Evolutionary conservation across 2,113 vertebrate species (phyloP).

Genomic region (Lamprologus ornatipinnis): DNA sequence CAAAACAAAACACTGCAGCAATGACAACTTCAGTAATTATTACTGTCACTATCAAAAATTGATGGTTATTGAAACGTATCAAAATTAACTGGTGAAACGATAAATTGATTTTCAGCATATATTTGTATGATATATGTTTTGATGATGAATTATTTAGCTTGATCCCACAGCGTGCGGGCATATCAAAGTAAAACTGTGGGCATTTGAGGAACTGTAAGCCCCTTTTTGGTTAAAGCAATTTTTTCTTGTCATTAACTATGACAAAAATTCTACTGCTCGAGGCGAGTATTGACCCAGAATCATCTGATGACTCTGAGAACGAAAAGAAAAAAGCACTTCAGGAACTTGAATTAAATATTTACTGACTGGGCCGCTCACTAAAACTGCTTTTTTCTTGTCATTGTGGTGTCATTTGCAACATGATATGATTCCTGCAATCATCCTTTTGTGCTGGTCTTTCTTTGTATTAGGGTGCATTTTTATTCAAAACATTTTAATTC

Average conservation of each 20-base stretch:
- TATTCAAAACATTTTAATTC: background rate
- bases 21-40: background rate
- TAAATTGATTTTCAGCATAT: background rate
- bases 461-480: background rate
- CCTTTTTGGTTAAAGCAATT: background rate
- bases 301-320: slow-evolving; percentile 5
- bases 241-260: slow-evolving; percentile 27
- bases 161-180: background rate
- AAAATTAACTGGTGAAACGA: background rate
- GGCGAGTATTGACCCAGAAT: slow-evolving; percentile 42
- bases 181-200: slow-evolving; percentile 29
- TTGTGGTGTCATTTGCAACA: background rate
- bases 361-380: background rate
- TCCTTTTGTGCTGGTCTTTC: background rate
- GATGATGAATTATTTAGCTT: slow-evolving; percentile 8
- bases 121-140: background rate
- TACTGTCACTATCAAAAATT: background rate
- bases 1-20: background rate
- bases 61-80: background rate
- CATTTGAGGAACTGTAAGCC: background rate
- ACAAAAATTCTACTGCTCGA: slow-evolving; percentile 10
- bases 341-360: slow-evolving; percentile 30
- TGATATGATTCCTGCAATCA: background rate
- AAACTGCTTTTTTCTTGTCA: background rate
- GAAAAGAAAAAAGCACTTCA: slow-evolving; percentile 8